Evolutionary conservation across 2,113 vertebrate genomes (phyloP).

Genomic region (Eubucco bourcierii): DNA sequence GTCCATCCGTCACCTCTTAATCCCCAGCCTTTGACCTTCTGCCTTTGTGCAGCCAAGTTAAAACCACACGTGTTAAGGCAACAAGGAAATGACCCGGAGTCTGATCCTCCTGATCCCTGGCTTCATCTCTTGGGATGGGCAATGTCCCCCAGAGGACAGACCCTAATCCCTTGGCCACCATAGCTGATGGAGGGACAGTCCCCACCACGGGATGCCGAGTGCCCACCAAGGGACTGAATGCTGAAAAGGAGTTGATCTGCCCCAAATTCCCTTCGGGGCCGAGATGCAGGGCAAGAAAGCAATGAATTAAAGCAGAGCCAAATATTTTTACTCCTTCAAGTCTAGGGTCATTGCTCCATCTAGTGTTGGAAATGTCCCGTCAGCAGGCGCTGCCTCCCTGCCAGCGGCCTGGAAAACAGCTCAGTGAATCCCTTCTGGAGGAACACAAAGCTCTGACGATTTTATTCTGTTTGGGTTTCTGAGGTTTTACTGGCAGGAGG

Average conservation of each 20-base stretch:
- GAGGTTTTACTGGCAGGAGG: background rate
- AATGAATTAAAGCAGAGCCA: accelerated
- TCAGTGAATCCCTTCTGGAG: background rate
- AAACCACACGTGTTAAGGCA: background rate
- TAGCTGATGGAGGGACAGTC: accelerated
- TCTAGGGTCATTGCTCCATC: constrained; percentile 58
- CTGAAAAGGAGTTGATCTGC: background rate
- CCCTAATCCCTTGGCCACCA: background rate
- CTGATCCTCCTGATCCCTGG: constrained; percentile 38
- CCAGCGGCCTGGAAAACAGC: background rate
- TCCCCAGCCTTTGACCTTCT: constrained; percentile 28
- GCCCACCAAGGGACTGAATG: background rate
- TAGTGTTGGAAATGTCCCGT: constrained; percentile 36
- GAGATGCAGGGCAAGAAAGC: background rate
- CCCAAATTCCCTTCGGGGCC: background rate
- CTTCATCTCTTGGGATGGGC: background rate
- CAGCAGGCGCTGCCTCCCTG: accelerated
- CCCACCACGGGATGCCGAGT: accelerated
- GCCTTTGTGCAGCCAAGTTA: background rate
- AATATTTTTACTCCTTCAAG: background rate
- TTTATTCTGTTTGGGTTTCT: background rate
- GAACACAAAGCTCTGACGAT: background rate
- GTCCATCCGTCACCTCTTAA: background rate
- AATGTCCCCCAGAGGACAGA: background rate
- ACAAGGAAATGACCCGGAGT: constrained; percentile 48